phyloP scores from a whole-genome alignment of 1,140 invertebrate species.

The Drosophila pandora region DNA sequence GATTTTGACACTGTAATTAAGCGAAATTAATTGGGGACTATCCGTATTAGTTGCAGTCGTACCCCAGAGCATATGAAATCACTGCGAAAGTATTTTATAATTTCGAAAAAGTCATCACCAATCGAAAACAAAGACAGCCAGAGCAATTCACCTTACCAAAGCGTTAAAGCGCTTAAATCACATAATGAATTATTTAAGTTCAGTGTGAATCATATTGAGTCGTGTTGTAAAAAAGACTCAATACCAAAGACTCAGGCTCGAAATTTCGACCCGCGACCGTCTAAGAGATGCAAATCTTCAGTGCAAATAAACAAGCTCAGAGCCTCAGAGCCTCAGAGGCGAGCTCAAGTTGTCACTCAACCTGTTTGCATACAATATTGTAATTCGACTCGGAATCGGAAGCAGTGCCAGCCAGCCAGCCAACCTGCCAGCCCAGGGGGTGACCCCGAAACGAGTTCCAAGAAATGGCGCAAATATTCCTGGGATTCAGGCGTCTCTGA shows the following conservation, averaged over 20 bases:
- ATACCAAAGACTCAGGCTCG: slow-evolving; percentile 26
- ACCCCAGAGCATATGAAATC: slow-evolving; percentile 47
- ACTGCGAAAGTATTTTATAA: slow-evolving; percentile 67
- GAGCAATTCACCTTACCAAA: slow-evolving; percentile 50
- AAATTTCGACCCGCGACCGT: slow-evolving; percentile 62
- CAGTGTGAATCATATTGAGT: slow-evolving; percentile 53
- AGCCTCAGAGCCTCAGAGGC: slow-evolving; percentile 6
- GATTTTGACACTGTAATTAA: slow-evolving; percentile 39
- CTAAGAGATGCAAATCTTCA: slow-evolving; percentile 67
- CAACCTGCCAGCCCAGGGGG: slow-evolving; percentile 8
- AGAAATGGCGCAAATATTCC: slow-evolving; percentile 62
- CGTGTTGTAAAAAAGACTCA: slow-evolving; percentile 35
- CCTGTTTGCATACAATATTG: slow-evolving; percentile 42
- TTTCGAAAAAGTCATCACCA: slow-evolving; percentile 55
- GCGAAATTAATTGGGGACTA: slow-evolving; percentile 24
- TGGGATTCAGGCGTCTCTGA: slow-evolving; percentile 39
- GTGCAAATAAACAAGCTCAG: slow-evolving; percentile 17
- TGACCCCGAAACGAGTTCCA: slow-evolving; percentile 65
- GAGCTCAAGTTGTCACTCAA: slow-evolving; percentile 69
- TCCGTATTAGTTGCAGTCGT: slow-evolving; percentile 25
- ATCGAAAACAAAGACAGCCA: slow-evolving; percentile 32
- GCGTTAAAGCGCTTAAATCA: slow-evolving; percentile 61
- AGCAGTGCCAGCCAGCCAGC: slow-evolving; percentile 4
- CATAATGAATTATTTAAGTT: slow-evolving; percentile 78
- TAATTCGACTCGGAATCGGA: slow-evolving; percentile 31